A percentile compares a stretch with the other conserved stretches of the same genome.
phyloP scores from a whole-genome alignment of 2,113 vertebrate genomes.

The Gasterosteus aculeatus region DNA sequence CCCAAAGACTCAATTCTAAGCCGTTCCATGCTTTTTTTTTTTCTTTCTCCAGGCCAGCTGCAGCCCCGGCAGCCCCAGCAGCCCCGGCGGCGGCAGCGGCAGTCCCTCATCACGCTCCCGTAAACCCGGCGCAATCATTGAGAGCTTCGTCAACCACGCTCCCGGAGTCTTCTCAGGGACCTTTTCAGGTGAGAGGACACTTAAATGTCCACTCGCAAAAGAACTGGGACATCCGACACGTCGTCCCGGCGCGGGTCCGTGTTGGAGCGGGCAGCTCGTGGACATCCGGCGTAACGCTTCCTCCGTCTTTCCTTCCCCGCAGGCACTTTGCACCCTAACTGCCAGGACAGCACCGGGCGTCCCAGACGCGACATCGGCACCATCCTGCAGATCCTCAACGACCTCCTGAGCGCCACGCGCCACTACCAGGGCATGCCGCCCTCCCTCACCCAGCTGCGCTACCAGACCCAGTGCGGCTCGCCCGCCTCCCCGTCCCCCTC shows the following conservation, averaged over 20 bases:
- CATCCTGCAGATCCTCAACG: constrained; percentile 98
- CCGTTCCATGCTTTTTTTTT: neutral
- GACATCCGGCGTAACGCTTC: constrained; percentile 43
- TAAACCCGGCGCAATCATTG: constrained; percentile 93
- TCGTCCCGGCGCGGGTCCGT: neutral
- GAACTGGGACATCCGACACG: neutral
- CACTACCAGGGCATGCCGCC: constrained; percentile 99
- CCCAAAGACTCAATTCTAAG: neutral
- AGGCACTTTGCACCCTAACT: constrained; percentile 99
- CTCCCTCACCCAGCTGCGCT: constrained; percentile 94
- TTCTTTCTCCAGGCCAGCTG: constrained; percentile 83
- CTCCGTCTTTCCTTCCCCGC: neutral
- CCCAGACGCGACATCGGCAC: constrained; percentile 95
- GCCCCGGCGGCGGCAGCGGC: constrained; percentile 64
- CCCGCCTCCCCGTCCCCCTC: constrained; percentile 78
- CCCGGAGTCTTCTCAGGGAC: constrained; percentile 97
- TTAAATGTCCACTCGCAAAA: constrained; percentile 3
- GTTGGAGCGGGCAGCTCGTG: neutral
- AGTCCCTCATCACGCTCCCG: constrained; percentile 84
- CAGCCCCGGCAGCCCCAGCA: constrained; percentile 41
- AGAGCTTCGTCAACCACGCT: constrained; percentile 97
- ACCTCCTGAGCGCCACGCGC: constrained; percentile 96
- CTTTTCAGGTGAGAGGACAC: constrained; percentile 86
- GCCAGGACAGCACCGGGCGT: constrained; percentile 95
- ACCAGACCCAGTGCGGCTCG: constrained; percentile 92